phyloP scores from a whole-genome alignment of 2,797 vertebrate species.

The Moxostoma hubbsi region DNA sequence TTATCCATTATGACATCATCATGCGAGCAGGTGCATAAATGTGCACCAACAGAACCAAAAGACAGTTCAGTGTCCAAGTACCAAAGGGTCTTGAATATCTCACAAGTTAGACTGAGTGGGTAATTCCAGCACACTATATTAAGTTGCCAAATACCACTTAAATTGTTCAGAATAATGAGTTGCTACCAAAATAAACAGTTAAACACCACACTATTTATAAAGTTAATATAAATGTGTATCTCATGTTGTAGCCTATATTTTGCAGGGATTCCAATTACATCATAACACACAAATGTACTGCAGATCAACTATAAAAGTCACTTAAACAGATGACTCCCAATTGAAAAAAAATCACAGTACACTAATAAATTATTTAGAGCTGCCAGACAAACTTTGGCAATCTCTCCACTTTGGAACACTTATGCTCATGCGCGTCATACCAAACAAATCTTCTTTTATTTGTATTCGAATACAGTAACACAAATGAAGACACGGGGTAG shows the following conservation, averaged over 20 bases:
- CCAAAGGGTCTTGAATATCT: background rate
- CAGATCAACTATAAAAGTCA: slow-evolving; percentile 11
- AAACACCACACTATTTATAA: background rate
- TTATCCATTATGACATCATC: slow-evolving; percentile 2
- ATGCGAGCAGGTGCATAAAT: slow-evolving; percentile 29
- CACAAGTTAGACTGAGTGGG: background rate
- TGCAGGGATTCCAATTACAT: too few relatives aligned
- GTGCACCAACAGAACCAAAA: background rate
- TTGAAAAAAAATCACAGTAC: slow-evolving; percentile 26
- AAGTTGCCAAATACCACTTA: background rate
- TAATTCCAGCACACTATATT: background rate
- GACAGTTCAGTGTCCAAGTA: slow-evolving; percentile 1
- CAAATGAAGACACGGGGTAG: background rate
- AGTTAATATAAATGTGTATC: background rate
- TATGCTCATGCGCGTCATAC: slow-evolving; percentile 1
- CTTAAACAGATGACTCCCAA: slow-evolving; percentile 3
- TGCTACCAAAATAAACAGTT: slow-evolving; percentile 6
- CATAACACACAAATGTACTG: background rate
- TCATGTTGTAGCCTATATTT: background rate
- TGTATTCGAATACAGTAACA: slow-evolving; percentile 4
- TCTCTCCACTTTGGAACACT: background rate
- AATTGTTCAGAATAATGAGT: background rate
- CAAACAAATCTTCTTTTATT: background rate
- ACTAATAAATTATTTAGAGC: slow-evolving; percentile 30
- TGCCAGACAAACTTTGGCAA: slow-evolving; percentile 34